These are phyloP conservation scores for Lagocephalus sceleratus DNA, from an alignment of 2,797 vertebrate genomes.

Conservation along the genomic window DNA sequence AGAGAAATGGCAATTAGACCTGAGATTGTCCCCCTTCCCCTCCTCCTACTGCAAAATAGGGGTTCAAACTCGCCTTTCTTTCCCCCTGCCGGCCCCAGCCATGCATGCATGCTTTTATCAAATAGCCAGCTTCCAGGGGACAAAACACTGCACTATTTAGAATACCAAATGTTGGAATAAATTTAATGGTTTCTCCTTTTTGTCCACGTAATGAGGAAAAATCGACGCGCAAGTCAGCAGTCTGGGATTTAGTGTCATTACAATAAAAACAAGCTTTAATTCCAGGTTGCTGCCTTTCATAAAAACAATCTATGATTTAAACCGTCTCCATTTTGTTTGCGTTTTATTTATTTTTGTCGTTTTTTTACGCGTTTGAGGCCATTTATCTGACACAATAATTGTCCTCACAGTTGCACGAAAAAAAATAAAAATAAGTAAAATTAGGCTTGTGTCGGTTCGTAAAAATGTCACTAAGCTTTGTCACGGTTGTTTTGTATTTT, in stretches of 20 bases:
- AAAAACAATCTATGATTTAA: neutral
- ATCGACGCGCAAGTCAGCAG: conserved; percentile 25
- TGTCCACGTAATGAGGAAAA: conserved; percentile 17
- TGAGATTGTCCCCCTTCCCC: conserved; percentile 62
- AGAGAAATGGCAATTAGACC: conserved; percentile 76
- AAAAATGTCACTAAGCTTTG: conserved; percentile 28
- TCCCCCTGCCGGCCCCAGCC: conserved; percentile 68
- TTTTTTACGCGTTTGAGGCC: too few species aligned
- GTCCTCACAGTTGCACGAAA: neutral
- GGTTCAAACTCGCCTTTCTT: conserved; percentile 69
- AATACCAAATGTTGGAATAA: conserved; percentile 57
- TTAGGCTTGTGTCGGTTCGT: conserved; percentile 3
- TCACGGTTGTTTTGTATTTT: conserved; percentile 25
- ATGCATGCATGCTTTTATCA: conserved; percentile 72
- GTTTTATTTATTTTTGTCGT: too few species aligned
- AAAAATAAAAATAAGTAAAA: conserved; percentile 2
- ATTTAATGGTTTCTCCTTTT: conserved; percentile 35
- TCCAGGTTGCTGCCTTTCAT: conserved; percentile 8
- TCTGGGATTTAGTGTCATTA: conserved; percentile 10
- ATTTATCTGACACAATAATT: neutral
- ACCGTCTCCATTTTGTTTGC: neutral
- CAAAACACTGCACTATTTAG: conserved; percentile 65
- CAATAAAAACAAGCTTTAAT: conserved; percentile 16
- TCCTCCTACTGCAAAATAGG: conserved; percentile 67
- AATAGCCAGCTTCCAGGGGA: conserved; percentile 64